Evolutionary conservation across 2,888 invertebrate species (phyloP), one percentile per base, ranked within the genome.

Genomic region (Mythimna lalbum): DNA sequence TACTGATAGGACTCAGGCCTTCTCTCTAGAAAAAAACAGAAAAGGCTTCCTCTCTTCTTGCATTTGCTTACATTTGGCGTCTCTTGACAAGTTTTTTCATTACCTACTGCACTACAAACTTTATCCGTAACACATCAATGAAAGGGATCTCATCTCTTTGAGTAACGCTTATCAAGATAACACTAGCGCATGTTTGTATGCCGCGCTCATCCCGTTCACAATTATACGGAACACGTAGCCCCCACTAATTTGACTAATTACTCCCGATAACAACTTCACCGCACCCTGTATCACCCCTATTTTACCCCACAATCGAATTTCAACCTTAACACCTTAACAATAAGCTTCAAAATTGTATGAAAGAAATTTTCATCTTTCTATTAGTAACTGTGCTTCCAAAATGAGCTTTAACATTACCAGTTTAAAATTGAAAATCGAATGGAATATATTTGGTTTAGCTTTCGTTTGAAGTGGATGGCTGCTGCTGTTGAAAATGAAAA

Each of bases 231-330:
- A 86, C 84, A 88, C 89, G 82, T 83, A 80, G 76, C 89, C 88
- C 88, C 82, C 78, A 86, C 89, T 93, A 93, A 94, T 93, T 93
- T 92, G 88, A 91, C 93, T 94, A 94, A 95, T 94, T 94, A 92
- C 91, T 86, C 78, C 72, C 78, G 85, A 88, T 90, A 91, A 90
- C 91, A 90, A 88, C 85, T 82, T 86, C 84, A 88, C 90, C 88
- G 84, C 88, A 86, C 84, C 84, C 85, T 85, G 81, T 78, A 81
- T 76, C 63, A 76, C 87, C 87, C 81, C 76, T 65, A n/a, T 39
- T 63, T 39, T 12, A 39, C 33, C 33, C n/a, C 43, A 14, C 73
- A 83, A 76, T 64, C 60, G n/a, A 86, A 81, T 84, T 69, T 76
- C 69, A 65, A 76, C 85, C 67, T 47, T 69, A 53, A 43, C 4